A percentile compares a stretch with the other conserved stretches of the same genome.
phyloP scores from a whole-genome alignment of 2,113 vertebrate species.

The Sceloporus undulatus region DNA sequence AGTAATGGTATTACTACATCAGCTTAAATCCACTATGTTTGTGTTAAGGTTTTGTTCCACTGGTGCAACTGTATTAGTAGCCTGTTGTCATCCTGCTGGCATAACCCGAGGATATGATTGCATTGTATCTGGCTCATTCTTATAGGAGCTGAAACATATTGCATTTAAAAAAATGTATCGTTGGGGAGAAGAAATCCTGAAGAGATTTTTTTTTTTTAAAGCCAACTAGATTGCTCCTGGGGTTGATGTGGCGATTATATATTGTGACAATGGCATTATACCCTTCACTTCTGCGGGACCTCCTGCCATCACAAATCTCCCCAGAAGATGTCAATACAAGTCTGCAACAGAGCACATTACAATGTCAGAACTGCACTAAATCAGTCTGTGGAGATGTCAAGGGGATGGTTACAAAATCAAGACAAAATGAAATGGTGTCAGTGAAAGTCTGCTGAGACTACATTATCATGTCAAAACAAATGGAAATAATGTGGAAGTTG shows the following conservation, averaged over 20 bases:
- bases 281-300: conserved; percentile 9
- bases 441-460: conserved; percentile 19
- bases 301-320: conserved; percentile 55
- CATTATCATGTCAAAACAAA: conserved; percentile 44
- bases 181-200: neutral
- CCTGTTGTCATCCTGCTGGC: neutral
- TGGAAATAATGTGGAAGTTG: conserved; percentile 27
- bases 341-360: conserved; percentile 48
- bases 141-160: neutral
- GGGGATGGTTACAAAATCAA: conserved; percentile 18
- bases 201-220: neutral
- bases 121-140: neutral
- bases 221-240: conserved; percentile 6
- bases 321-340: conserved; percentile 67
- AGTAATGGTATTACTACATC: neutral
- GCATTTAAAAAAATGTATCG: neutral
- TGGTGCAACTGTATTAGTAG: neutral
- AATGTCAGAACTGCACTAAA: conserved; percentile 57
- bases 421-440: conserved; percentile 39
- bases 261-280: conserved; percentile 37
- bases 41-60: neutral
- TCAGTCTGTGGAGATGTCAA: conserved; percentile 30
- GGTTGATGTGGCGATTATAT: neutral
- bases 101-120: neutral
- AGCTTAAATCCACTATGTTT: neutral